Evolutionary conservation across 2,888 invertebrate genomes (phyloP), one percentile per base, ranked within the genome.

Genomic region (Spialia ferax): DNA sequence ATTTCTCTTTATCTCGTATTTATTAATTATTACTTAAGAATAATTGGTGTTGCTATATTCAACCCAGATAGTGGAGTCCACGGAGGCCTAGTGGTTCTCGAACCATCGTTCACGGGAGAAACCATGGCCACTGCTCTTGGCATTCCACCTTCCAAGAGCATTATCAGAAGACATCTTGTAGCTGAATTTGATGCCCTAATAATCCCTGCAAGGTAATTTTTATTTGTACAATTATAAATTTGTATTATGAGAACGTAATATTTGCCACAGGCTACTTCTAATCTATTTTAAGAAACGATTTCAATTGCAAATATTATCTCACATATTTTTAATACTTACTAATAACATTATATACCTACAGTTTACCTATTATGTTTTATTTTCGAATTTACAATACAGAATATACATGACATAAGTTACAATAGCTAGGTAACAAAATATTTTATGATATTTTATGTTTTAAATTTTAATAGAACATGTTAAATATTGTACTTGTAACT

Each of bases 81-180:
- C 84, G 99, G 99, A 70, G 99, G 98, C 11, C 93, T 99, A 72
- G 98, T 98, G 63, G 98, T 99, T 15, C 89, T 99, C 79, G 99
- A 99, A 84, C 97, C 98, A 15, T 98, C 98, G 13, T 98, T 99
- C 90, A 98, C 97, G 67, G 98, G 98, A 32, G 99, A 99, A 88
- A 98, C 98, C 54, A 97, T 99, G 96, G 98, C 99, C 57, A 97
- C 97, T 8, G 97, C 98, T 0, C 94, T 98, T 72, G 98, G 98
- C 64, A 98, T 99, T 79, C 98, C 98, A 52, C 97, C 97, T 15
- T 97, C 98, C 38, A 98, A 98, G 87, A 98, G 97, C 84, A 98
- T 99, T 90, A 98, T 99, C 77, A 95, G 98, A 78, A 95, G 98
- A 78, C 99, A 99, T 91, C 95, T 99, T 74, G 96, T 97, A 71